phyloP scores from a whole-genome alignment of 2,797 vertebrate species.

The Mastacembelus armatus region DNA sequence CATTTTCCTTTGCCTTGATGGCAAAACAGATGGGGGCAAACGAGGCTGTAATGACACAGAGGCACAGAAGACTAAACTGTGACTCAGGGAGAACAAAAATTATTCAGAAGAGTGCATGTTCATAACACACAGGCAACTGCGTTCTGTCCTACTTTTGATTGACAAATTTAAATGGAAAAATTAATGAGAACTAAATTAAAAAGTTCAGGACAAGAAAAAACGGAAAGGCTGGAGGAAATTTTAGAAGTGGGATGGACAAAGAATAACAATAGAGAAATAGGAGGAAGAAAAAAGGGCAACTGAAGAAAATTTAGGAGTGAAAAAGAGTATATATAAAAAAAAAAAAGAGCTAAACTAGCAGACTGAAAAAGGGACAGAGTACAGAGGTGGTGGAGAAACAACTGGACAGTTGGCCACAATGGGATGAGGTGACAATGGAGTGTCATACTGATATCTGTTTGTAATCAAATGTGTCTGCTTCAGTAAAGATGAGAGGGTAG shows the following conservation, averaged over 20 bases:
- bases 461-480: constrained; percentile 30
- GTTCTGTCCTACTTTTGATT: neutral
- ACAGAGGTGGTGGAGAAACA: neutral
- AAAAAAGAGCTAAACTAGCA: neutral
- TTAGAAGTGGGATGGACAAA: neutral
- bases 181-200: neutral
- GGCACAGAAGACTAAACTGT: neutral
- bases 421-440: neutral
- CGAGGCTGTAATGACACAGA: constrained; percentile 81
- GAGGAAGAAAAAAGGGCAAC: neutral
- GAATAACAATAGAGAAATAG: neutral
- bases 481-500: constrained; percentile 25
- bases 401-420: constrained; percentile 2
- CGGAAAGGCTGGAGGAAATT: neutral
- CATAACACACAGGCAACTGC: neutral
- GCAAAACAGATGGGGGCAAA: constrained; percentile 99
- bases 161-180: constrained; percentile 11
- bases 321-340: neutral
- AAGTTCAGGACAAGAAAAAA: neutral
- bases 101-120: neutral
- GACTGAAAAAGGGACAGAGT: neutral
- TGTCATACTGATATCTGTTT: constrained; percentile 30
- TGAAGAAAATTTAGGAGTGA: neutral
- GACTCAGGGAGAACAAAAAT: constrained; percentile 5
- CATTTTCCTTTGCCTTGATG: constrained; percentile 96